These are phyloP conservation scores for Brachystomella parvula DNA, from an alignment of 1,140 invertebrate genomes.

Conservation along the genomic window DNA sequence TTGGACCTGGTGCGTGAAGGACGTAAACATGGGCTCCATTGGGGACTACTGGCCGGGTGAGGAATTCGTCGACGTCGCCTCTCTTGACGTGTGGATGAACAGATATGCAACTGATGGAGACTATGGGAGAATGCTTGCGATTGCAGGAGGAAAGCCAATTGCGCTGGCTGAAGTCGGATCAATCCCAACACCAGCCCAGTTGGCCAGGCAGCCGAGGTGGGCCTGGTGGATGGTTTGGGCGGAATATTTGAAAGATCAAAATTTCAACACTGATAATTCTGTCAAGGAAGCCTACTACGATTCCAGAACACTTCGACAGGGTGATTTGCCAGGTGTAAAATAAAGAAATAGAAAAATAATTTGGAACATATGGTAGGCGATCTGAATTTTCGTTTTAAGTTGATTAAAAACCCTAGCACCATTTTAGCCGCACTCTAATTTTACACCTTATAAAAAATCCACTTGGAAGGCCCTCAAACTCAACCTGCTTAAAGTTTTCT, in stretches of 20 bases:
- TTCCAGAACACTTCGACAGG: constrained; percentile 9
- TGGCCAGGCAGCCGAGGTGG: constrained; percentile 18
- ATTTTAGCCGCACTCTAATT: too few relatives aligned
- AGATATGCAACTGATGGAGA: constrained; percentile 13
- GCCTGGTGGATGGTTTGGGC: constrained; percentile 29
- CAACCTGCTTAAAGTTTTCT: too few relatives aligned
- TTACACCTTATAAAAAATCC: too few relatives aligned
- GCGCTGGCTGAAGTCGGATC: constrained; percentile 22
- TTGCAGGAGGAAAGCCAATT: constrained; percentile 20
- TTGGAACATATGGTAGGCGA: too few relatives aligned
- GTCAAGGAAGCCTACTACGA: constrained; percentile 17
- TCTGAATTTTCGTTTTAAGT: too few relatives aligned
- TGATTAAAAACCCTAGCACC: too few relatives aligned
- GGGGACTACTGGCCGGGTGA: constrained; percentile 18
- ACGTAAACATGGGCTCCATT: constrained; percentile 20
- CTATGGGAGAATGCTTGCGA: constrained; percentile 19
- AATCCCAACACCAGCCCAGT: constrained; percentile 10
- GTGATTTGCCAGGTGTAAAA: too few relatives aligned
- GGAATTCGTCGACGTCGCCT: constrained; percentile 22
- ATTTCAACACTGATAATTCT: constrained; percentile 16
- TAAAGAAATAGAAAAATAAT: too few relatives aligned
- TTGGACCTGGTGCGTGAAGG: constrained; percentile 28
- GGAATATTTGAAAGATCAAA: constrained; percentile 22
- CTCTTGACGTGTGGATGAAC: constrained; percentile 22
- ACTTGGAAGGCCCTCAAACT: too few relatives aligned